Conservation (phyloP, 2,113 vertebrate species). For the Esox niger region DNA sequence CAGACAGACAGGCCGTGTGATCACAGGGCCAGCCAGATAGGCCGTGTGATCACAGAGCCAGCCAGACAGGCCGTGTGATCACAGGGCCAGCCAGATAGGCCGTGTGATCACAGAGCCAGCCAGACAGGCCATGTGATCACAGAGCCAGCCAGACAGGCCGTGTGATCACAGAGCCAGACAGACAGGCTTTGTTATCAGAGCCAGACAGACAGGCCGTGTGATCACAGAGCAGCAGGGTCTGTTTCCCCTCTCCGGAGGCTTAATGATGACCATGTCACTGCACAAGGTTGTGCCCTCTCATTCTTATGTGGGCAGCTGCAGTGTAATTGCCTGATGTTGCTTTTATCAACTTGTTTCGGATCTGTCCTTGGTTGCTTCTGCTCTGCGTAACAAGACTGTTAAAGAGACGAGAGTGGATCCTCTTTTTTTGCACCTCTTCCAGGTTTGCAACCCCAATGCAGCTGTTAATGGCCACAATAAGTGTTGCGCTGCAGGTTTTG, state of each 20-base stretch:
- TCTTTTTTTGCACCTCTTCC: constrained; percentile 23
- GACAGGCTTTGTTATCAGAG: neutral
- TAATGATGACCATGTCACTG: constrained; percentile 40
- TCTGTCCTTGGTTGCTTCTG: constrained; percentile 33
- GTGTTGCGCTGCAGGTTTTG: constrained; percentile 1
- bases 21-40: neutral
- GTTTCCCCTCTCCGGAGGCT: constrained; percentile 23
- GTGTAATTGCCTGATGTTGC: constrained; percentile 60
- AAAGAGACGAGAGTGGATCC: neutral
- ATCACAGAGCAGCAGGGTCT: neutral
- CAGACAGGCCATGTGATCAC: neutral
- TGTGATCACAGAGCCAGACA: neutral
- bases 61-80: too few species aligned
- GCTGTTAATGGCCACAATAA: constrained; percentile 37
- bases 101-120: neutral
- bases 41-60: neutral
- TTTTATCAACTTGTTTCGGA: constrained; percentile 49
- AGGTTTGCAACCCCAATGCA: constrained; percentile 26
- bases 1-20: neutral
- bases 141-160: neutral
- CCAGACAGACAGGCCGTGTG: neutral
- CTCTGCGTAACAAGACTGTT: constrained; percentile 10
- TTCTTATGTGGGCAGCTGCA: constrained; percentile 49
- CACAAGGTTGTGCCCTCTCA: constrained; percentile 53
- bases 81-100: too few species aligned